Conservation (phyloP, 2,888 invertebrate species). For the Cosmia pyralina region DNA sequence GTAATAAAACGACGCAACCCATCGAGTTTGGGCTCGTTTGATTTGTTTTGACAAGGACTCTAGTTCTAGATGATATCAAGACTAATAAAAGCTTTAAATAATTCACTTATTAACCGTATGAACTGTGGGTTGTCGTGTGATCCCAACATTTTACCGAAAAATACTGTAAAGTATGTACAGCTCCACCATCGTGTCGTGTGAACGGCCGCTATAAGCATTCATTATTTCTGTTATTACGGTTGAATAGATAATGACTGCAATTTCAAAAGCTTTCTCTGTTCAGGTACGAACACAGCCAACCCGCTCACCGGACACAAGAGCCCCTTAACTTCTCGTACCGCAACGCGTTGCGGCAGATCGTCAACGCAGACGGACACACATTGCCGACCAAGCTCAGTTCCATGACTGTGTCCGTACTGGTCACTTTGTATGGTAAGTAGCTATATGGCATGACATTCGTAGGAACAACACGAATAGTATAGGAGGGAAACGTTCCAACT, state of each 20-base stretch:
- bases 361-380: constrained; percentile 79
- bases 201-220: not conserved
- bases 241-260: no score
- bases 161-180: not conserved
- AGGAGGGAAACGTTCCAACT: no score
- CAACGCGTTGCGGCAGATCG: constrained; percentile 79
- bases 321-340: constrained; percentile 65
- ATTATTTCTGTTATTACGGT: not conserved
- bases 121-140: not conserved
- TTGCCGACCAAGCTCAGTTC: constrained; percentile 86
- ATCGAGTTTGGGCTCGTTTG: no score
- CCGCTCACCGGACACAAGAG: constrained; percentile 70
- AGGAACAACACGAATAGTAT: no score
- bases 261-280: not conserved
- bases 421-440: constrained; percentile 85
- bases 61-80: no score
- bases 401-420: constrained; percentile 82
- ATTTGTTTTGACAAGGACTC: no score
- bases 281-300: constrained; percentile 78
- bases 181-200: no score
- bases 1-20: no score
- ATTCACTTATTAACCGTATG: not conserved
- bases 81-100: no score
- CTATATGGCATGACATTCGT: no score
- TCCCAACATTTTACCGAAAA: not conserved